Evolutionary conservation across 1,140 invertebrate genomes (phyloP).

Genomic region (Papilio polyxenes): DNA sequence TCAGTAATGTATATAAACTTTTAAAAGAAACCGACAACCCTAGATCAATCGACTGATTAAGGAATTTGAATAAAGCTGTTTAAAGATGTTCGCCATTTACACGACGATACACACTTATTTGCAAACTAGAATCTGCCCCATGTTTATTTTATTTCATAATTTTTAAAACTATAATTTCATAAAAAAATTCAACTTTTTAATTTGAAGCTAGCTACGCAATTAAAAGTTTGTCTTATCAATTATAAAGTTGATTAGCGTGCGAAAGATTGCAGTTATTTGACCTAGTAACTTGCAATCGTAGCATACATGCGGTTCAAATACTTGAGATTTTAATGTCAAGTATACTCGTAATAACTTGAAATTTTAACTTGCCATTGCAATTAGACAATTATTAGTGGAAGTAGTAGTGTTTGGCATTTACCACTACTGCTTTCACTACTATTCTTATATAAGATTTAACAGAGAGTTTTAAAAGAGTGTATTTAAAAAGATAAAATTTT

Average conservation of each 20-base stretch:
- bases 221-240: slow-evolving; percentile 13
- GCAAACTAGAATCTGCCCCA: no score
- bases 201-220: neutral
- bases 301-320: neutral
- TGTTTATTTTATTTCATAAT: no score
- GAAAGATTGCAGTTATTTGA: neutral
- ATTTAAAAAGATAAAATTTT: no score
- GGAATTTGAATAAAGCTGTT: no score
- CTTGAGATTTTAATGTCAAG: neutral
- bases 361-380: no score
- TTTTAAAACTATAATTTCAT: neutral
- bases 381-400: no score
- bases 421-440: no score
- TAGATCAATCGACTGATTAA: neutral
- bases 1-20: neutral
- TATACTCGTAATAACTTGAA: neutral
- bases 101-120: no score
- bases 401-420: no score
- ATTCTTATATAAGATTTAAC: no score
- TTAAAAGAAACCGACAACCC: neutral
- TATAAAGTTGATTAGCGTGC: neutral
- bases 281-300: neutral
- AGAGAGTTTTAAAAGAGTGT: no score
- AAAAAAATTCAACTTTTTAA: neutral
- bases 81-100: no score